phyloP scores from a whole-genome alignment of 2,888 invertebrate species.

The Megamerina dolium region DNA sequence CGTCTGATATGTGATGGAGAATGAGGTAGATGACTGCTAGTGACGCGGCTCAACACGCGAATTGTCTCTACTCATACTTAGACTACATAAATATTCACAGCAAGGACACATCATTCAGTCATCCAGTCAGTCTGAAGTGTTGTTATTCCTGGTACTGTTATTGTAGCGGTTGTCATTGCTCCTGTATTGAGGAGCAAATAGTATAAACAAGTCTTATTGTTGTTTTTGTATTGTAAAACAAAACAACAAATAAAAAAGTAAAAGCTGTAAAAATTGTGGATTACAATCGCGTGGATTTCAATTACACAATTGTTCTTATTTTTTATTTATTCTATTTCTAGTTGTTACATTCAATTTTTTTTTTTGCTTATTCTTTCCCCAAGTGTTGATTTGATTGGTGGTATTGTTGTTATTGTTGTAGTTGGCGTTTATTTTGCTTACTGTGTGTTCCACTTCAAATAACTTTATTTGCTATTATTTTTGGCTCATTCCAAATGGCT shows the following conservation, averaged over 20 bases:
- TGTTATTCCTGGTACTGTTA: background rate
- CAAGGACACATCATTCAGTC: conserved; percentile 15
- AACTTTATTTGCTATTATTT: conserved; percentile 21
- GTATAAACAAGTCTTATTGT: conserved; percentile 23
- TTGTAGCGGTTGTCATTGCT: no score
- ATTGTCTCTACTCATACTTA: conserved; percentile 13
- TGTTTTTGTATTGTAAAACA: conserved; percentile 27
- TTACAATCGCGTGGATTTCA: conserved; percentile 45
- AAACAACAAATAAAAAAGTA: conserved; percentile 17
- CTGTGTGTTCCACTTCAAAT: conserved; percentile 26
- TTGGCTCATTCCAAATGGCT: no score
- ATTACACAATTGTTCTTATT: conserved; percentile 41
- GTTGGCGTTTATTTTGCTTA: background rate
- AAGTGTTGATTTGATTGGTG: conserved; percentile 21
- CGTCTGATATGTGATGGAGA: no score
- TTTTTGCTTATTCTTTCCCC: conserved; percentile 7
- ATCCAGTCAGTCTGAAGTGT: no score
- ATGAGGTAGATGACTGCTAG: no score
- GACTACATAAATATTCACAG: no score
- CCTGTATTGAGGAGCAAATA: background rate
- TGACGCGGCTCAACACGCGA: no score
- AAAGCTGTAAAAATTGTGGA: conserved; percentile 47
- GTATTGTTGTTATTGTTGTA: conserved; percentile 11
- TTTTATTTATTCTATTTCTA: conserved; percentile 18
- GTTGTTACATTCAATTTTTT: conserved; percentile 13